Percentiles rank a stretch among this genome's conserved stretches.
Evolutionary conservation across 2,888 invertebrate genomes (phyloP).

Genomic region (Drosophila maculinotata): DNA sequence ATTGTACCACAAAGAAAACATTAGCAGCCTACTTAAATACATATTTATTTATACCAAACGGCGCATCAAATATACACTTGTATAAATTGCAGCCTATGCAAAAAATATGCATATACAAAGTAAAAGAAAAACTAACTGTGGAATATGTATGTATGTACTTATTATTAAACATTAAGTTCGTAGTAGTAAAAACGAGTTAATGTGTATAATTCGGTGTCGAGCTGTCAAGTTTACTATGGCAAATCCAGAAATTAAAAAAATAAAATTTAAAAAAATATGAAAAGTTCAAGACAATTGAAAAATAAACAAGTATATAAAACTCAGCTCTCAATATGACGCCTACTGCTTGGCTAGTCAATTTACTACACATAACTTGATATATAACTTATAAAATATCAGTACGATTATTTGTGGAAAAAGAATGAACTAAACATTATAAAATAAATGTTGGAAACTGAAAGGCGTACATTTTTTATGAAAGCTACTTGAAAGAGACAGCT

Average conservation of each 20-base stretch:
- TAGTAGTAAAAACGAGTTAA: constrained; percentile 53
- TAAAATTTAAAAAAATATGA: constrained; percentile 15
- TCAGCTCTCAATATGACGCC: constrained; percentile 71
- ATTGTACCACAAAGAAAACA: constrained; percentile 41
- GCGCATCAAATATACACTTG: constrained; percentile 48
- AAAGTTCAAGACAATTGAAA: constrained; percentile 26
- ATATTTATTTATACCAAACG: constrained; percentile 72
- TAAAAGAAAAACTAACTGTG: constrained; percentile 38
- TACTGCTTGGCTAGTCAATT: constrained; percentile 75
- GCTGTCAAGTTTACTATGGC: constrained; percentile 25
- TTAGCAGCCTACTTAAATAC: constrained; percentile 40
- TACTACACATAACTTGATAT: constrained; percentile 48
- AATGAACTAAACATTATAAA: constrained; percentile 68
- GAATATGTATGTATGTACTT: constrained; percentile 45
- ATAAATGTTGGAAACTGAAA: constrained; percentile 79
- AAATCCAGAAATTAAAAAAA: constrained; percentile 17
- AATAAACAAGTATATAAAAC: constrained; percentile 30
- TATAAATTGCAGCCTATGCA: constrained; percentile 65
- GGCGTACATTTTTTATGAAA: background rate
- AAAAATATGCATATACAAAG: constrained; percentile 32
- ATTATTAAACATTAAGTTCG: constrained; percentile 45
- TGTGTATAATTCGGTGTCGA: constrained; percentile 58
- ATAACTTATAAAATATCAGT: constrained; percentile 60
- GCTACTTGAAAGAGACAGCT: background rate
- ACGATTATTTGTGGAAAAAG: constrained; percentile 76